Evolutionary conservation across 2,113 vertebrate genomes (phyloP), one percentile per base, ranked within the genome.

Genomic region (Callithrix jacchus): DNA sequence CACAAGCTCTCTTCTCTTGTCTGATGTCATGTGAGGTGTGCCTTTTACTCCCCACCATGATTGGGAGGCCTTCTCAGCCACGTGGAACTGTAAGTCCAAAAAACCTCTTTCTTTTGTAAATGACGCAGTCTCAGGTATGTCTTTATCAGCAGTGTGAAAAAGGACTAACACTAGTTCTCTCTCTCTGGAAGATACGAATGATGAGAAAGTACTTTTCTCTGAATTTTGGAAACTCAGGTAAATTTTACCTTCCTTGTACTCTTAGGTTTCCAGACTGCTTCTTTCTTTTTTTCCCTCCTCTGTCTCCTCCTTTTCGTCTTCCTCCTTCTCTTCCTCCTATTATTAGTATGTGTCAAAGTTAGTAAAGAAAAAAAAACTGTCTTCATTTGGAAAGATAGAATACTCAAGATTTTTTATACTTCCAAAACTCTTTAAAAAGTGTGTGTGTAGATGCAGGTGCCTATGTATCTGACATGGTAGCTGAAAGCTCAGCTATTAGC

Each of bases 391-490:
- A 45, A 93, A 90, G 49, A 21, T 7, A 83, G 42, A 45, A 52
- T 42, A 66, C 58, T 84, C 8, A 64, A 91, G 58, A 61, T 42
- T 37, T 32, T 77, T 27, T 30, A 35, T 18, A 30, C 11, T 81
- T 73, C 61, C 23, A 40, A 92, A 90, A 27, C 9, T 14, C 49
- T 87, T 12, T 32, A 20, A 58, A 35, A 71, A 47, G 8, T n/a
- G 3, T 21, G 12, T 30, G 2, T 18, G 56, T 30, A 47, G 18
- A 37, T n/a, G 7, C 0, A 13, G 0, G 1, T 2, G 56, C 12
- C 16, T 91, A 2, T 45, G 12, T 79, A 21, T 58, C 45, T 8
- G 56, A 79, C 96, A 71, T 5, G 40, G 77, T 27, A 8, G 58
- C 42, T 84, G 30, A 18, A 73, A 83, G 42, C 7, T 30, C 61